A percentile compares a stretch with the other conserved stretches of the same genome.
These are phyloP conservation scores for Xestia rhomboidea DNA, from an alignment of 2,888 invertebrate species.

Conservation along the genomic window DNA sequence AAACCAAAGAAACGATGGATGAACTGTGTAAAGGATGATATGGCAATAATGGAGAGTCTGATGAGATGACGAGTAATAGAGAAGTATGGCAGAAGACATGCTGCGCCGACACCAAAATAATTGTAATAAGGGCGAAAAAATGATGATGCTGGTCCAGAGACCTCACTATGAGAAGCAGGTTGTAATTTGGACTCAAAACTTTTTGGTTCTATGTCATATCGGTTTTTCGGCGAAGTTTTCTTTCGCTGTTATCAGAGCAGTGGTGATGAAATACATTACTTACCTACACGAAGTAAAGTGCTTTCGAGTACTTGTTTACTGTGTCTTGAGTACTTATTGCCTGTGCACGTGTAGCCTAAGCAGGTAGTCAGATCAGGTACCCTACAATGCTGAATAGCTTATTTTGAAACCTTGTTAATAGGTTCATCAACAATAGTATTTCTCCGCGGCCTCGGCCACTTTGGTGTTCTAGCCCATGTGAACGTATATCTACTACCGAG, in stretches of 20 bases:
- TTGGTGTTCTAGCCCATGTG: not conserved
- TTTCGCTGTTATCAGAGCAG: not conserved
- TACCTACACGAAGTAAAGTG: not conserved
- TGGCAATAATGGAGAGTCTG: too few species aligned
- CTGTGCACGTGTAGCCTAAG: not conserved
- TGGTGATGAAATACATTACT: not conserved
- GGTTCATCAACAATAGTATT: not conserved
- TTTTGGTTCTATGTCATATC: not conserved
- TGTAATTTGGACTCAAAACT: not conserved
- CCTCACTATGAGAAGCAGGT: not conserved
- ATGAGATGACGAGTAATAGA: too few species aligned
- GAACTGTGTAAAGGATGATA: too few species aligned
- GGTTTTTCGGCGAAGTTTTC: not conserved
- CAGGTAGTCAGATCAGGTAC: not conserved
- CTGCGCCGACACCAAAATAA: too few species aligned
- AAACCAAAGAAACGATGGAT: too few species aligned
- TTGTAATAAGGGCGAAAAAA: too few species aligned
- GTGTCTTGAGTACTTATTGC: not conserved
- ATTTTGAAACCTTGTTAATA: not conserved
- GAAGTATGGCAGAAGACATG: too few species aligned
- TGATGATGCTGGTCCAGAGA: not conserved
- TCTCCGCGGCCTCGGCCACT: not conserved
- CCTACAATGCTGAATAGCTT: not conserved
- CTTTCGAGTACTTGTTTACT: not conserved
- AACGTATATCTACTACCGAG: not conserved